Evolutionary conservation across 2,888 invertebrate species (phyloP).

Genomic region (Tribolium freemani): DNA sequence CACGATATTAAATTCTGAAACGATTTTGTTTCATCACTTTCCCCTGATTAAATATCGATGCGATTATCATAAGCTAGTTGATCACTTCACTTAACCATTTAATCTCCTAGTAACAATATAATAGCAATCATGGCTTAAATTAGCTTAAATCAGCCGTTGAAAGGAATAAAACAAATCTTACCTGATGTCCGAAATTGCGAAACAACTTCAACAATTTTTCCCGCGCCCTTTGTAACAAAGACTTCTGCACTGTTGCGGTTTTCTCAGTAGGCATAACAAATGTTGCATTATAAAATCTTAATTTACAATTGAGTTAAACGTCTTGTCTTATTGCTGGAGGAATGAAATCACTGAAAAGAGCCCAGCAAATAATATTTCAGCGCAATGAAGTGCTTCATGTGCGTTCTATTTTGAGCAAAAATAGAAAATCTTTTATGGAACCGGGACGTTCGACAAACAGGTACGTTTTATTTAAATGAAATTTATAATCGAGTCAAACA

Average conservation of each 20-base stretch:
- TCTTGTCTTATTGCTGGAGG: not conserved
- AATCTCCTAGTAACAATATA: not conserved
- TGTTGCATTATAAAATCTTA: conserved; percentile 44
- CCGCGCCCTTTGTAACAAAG: conserved; percentile 67
- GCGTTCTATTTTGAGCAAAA: not conserved
- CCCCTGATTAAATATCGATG: not conserved
- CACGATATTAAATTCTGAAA: not conserved
- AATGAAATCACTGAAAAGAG: not conserved
- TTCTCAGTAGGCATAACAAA: conserved; percentile 60
- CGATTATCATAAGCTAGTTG: not conserved
- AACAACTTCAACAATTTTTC: conserved; percentile 69
- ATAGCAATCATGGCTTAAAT: not conserved
- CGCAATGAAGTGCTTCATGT: not conserved
- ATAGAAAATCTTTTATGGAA: conserved; percentile 15
- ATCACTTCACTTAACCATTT: not conserved
- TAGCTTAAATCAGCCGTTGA: too few relatives aligned
- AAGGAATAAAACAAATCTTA: conserved; percentile 47
- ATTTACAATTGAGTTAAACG: not conserved
- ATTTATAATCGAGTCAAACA: conserved; percentile 30
- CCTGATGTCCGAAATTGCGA: conserved; percentile 62
- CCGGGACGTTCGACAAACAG: conserved; percentile 21
- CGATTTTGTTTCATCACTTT: not conserved
- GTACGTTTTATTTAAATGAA: conserved; percentile 21
- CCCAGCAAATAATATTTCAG: conserved; percentile 30
- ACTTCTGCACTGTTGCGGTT: conserved; percentile 57